These are phyloP conservation scores for Aselliscus stoliczkanus DNA, from an alignment of 2,797 vertebrate genomes.

Conservation along the genomic window DNA sequence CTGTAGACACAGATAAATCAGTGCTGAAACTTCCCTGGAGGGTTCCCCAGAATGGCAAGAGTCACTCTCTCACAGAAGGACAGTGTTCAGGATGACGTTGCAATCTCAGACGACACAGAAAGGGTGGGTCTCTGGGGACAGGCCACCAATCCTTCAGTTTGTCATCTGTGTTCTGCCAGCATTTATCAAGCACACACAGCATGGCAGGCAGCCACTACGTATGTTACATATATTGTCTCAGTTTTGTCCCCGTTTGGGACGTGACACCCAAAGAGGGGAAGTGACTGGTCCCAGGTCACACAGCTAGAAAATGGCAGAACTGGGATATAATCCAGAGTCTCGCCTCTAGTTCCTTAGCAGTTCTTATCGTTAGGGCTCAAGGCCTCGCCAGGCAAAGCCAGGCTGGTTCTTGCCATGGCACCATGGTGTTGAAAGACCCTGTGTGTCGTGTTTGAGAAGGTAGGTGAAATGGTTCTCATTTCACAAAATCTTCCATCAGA, in stretches of 20 bases:
- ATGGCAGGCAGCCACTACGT: neutral
- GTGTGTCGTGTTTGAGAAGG: neutral
- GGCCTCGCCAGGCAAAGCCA: neutral
- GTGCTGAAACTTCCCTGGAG: neutral
- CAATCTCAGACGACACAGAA: neutral
- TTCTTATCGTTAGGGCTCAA: neutral
- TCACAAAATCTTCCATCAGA: neutral
- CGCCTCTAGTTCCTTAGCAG: neutral
- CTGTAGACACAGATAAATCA: neutral
- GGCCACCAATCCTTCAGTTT: neutral
- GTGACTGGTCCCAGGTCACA: neutral
- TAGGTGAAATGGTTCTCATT: neutral
- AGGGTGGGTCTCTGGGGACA: neutral
- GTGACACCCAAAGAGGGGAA: neutral
- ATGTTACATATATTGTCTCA: neutral
- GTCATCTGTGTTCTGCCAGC: neutral
- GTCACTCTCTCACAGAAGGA: constrained; percentile 32
- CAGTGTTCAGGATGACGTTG: neutral
- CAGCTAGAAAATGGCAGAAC: neutral
- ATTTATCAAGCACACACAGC: neutral
- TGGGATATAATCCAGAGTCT: neutral
- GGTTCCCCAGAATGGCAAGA: neutral
- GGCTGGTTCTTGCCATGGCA: neutral
- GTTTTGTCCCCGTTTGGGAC: neutral
- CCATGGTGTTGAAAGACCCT: neutral